A percentile compares a stretch with the other conserved stretches of the same genome.
Evolutionary conservation across 2,113 vertebrate genomes (phyloP).

Genomic region (Oncorhynchus mykiss): DNA sequence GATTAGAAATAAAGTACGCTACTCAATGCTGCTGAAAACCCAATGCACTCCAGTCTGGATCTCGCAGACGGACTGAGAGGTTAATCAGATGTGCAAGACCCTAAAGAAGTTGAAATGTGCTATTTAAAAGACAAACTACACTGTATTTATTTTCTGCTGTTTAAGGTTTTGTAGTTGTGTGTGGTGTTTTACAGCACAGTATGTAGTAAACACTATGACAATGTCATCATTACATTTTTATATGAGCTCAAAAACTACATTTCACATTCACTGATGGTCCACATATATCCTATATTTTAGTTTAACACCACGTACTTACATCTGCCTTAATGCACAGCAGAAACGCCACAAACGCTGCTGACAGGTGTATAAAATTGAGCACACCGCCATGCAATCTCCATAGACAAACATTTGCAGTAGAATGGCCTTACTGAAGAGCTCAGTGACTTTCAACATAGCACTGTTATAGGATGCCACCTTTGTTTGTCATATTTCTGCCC

Average conservation of each 20-base stretch:
- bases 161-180: background rate
- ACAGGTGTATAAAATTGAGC: too few species aligned
- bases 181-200: background rate
- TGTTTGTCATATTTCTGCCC: too few species aligned
- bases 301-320: constrained; percentile 47
- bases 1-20: constrained; percentile 63
- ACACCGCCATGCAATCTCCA: too few species aligned
- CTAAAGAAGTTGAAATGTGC: too few species aligned
- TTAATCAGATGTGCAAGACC: constrained; percentile 46
- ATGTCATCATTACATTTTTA: background rate
- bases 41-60: constrained; percentile 52
- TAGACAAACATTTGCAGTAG: too few species aligned
- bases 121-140: background rate
- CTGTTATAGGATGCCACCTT: too few species aligned
- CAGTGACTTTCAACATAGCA: too few species aligned
- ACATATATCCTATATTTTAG: constrained; percentile 43
- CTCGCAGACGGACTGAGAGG: constrained; percentile 63
- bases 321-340: constrained; percentile 2
- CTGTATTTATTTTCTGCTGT: background rate
- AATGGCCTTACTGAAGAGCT: too few species aligned
- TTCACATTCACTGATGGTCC: constrained; percentile 45
- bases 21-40: constrained; percentile 46
- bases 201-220: background rate
- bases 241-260: constrained; percentile 36
- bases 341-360: too few species aligned